Conservation (phyloP, 2,113 vertebrate genomes). For the Gnathonemus echidnorhynchus region DNA sequence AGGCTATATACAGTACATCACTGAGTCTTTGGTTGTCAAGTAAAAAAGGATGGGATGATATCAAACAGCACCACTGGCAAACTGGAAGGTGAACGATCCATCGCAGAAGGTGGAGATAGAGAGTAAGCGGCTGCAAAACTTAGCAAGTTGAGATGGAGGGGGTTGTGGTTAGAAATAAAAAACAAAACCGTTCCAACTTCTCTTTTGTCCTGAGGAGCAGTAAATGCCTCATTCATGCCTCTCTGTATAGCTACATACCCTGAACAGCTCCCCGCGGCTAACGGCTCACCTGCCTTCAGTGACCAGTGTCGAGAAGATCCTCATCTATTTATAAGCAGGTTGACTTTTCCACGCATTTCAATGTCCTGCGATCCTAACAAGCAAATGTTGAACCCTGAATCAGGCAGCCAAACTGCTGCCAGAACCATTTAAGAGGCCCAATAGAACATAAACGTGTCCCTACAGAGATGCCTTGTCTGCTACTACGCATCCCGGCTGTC, state of each 20-base stretch:
- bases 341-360: background rate
- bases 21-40: constrained; percentile 29
- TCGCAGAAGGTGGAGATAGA: constrained; percentile 32
- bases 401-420: background rate
- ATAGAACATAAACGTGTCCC: background rate
- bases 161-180: background rate
- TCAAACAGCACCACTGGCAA: constrained; percentile 26
- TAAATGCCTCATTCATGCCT: background rate
- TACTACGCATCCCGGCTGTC: background rate
- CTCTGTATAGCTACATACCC: background rate
- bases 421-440: background rate
- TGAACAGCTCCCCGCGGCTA: background rate
- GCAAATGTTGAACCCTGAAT: background rate
- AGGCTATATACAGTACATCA: constrained; percentile 29
- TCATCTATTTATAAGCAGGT: background rate
- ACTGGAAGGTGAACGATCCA: constrained; percentile 34
- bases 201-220: background rate
- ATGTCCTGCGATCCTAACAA: background rate
- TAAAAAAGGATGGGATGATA: constrained; percentile 35
- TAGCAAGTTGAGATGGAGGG: background rate
- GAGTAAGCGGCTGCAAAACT: constrained; percentile 17
- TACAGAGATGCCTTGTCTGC: background rate
- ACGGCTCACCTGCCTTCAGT: background rate
- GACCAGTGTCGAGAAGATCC: background rate
- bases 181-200: background rate